A percentile compares a stretch with the other conserved stretches of the same genome.
Evolutionary conservation across 2,888 invertebrate species (phyloP).

Genomic region (Harpagoxenus sublaevis): DNA sequence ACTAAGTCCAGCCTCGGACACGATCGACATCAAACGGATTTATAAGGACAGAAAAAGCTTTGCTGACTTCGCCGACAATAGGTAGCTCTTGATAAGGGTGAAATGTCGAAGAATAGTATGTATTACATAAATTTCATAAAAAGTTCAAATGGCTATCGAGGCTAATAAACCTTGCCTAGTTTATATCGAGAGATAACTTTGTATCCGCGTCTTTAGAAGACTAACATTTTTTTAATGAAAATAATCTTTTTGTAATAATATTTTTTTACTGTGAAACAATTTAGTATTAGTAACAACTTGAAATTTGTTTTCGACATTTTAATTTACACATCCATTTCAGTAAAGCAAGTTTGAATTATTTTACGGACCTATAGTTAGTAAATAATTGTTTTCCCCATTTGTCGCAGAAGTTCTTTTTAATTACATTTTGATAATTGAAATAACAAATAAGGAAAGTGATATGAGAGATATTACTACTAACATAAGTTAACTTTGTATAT

Average conservation of each 20-base stretch:
- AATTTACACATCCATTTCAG: not conserved
- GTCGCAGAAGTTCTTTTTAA: not conserved
- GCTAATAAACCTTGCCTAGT: not conserved
- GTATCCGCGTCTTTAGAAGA: not conserved
- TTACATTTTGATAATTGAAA: not conserved
- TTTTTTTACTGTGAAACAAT: not conserved
- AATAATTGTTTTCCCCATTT: not conserved
- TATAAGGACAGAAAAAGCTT: constrained; percentile 36
- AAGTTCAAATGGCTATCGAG: not conserved
- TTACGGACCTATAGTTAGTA: not conserved
- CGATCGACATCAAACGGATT: constrained; percentile 41
- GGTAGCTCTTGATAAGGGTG: constrained; percentile 21
- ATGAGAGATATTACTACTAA: not conserved
- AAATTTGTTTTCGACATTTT: constrained; percentile 3
- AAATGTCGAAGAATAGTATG: not conserved
- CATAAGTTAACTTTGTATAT: not conserved
- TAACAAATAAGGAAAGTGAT: not conserved
- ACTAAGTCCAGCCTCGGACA: constrained; percentile 44
- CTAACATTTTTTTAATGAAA: not conserved
- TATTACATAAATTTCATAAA: constrained; percentile 30
- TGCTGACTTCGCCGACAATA: constrained; percentile 5
- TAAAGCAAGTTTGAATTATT: not conserved
- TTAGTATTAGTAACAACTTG: not conserved
- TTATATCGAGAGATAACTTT: not conserved
- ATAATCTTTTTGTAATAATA: not conserved